These are phyloP conservation scores for Oscheius sp. DNA, from an alignment of 2,888 invertebrate species.

Conservation along the genomic window DNA sequence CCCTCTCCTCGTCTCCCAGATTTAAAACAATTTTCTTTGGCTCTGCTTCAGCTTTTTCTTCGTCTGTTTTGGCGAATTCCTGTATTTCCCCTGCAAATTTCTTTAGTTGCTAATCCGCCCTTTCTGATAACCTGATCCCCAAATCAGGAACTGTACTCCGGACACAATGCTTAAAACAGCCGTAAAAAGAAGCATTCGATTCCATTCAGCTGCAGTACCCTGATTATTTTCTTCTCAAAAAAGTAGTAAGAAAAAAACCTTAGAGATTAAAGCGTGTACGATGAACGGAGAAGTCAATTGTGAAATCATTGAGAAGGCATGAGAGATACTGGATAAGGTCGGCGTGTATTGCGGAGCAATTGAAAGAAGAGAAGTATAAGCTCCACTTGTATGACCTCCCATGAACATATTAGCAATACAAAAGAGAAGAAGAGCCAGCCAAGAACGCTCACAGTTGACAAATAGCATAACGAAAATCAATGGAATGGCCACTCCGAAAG, in stretches of 20 bases:
- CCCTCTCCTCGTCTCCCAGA: neutral
- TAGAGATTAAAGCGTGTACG: constrained; percentile 14
- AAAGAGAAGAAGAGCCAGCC: constrained; percentile 23
- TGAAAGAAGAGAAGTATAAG: constrained; percentile 30
- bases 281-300: constrained; percentile 25
- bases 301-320: constrained; percentile 15
- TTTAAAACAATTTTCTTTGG: constrained; percentile 3
- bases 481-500: constrained; percentile 29
- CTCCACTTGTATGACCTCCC: constrained; percentile 33
- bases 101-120: neutral
- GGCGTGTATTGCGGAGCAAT: constrained; percentile 28
- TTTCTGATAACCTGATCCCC: constrained; percentile 23
- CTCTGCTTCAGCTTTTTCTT: neutral
- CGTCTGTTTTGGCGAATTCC: constrained; percentile 16
- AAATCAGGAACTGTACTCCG: constrained; percentile 27
- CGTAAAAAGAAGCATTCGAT: constrained; percentile 14
- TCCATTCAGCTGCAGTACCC: constrained; percentile 30
- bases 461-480: constrained; percentile 14
- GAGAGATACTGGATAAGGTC: constrained; percentile 24
- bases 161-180: constrained; percentile 1
- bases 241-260: neutral
- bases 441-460: constrained; percentile 11
- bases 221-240: neutral
- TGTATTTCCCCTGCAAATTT: constrained; percentile 27
- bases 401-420: constrained; percentile 28